phyloP scores from a whole-genome alignment of 2,797 vertebrate species.

The Catharus ustulatus region DNA sequence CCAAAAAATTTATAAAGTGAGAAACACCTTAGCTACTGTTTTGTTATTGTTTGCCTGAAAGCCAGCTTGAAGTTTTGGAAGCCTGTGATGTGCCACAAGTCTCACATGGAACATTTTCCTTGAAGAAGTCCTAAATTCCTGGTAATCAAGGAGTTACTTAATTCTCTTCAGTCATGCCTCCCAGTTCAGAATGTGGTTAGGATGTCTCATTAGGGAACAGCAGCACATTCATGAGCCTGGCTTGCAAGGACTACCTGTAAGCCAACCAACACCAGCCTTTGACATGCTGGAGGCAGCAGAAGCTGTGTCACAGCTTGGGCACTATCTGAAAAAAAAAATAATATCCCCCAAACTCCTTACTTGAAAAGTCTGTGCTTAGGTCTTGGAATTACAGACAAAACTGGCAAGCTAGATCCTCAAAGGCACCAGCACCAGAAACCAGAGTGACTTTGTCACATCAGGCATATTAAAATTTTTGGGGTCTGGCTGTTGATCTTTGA shows the following conservation, averaged over 20 bases:
- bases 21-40: not conserved
- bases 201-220: not conserved
- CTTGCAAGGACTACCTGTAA: not conserved
- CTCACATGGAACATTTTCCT: not conserved
- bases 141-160: not conserved
- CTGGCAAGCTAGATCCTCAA: not conserved
- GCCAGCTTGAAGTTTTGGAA: not conserved
- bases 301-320: not conserved
- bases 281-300: not conserved
- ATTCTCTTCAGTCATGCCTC: not conserved
- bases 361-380: not conserved
- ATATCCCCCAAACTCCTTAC: not conserved
- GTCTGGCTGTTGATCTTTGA: not conserved
- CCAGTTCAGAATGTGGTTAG: not conserved
- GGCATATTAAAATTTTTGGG: not conserved
- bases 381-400: not conserved
- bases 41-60: not conserved
- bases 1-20: rapidly evolving
- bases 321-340: not conserved
- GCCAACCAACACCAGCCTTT: not conserved
- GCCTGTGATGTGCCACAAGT: not conserved
- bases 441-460: not conserved
- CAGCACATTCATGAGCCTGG: not conserved
- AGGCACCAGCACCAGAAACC: not conserved
- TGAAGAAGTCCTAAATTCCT: not conserved